Conservation (phyloP, 2,888 invertebrate species). For the Graphium colonna region DNA sequence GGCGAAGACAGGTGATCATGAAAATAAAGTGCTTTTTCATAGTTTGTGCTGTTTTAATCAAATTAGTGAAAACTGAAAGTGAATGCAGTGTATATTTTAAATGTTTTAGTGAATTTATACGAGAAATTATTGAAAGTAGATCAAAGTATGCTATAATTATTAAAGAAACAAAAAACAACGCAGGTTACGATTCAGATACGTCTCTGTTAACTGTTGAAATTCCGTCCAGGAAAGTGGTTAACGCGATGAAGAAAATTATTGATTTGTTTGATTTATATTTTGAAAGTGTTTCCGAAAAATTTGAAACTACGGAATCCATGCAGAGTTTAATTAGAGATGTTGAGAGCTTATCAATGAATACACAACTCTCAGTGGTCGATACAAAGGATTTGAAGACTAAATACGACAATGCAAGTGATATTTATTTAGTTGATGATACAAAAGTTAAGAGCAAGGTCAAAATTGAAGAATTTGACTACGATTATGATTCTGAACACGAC, state of each 20-base stretch:
- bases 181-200: not conserved
- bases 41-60: not conserved
- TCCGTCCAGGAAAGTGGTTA: conserved; percentile 6
- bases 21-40: not conserved
- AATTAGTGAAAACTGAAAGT: not conserved
- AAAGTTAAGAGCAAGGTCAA: conserved; percentile 13
- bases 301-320: too few relatives aligned
- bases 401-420: not conserved
- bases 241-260: conserved; percentile 3
- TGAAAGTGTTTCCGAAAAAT: conserved; percentile 2
- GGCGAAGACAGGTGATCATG: conserved; percentile 3
- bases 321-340: too few relatives aligned
- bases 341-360: too few relatives aligned
- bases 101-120: conserved; percentile 1
- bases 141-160: conserved; percentile 23
- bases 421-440: conserved; percentile 17
- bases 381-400: not conserved
- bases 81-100: not conserved
- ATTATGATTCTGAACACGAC: conserved; percentile 43
- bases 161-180: conserved; percentile 8
- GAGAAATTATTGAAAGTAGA: conserved; percentile 28
- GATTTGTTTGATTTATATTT: conserved; percentile 6
- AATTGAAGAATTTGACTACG: conserved; percentile 31
- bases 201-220: conserved; percentile 6
- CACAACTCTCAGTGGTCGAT: not conserved